Evolutionary conservation across 2,888 invertebrate genomes (phyloP).

Genomic region (Leucoptera coffeella): DNA sequence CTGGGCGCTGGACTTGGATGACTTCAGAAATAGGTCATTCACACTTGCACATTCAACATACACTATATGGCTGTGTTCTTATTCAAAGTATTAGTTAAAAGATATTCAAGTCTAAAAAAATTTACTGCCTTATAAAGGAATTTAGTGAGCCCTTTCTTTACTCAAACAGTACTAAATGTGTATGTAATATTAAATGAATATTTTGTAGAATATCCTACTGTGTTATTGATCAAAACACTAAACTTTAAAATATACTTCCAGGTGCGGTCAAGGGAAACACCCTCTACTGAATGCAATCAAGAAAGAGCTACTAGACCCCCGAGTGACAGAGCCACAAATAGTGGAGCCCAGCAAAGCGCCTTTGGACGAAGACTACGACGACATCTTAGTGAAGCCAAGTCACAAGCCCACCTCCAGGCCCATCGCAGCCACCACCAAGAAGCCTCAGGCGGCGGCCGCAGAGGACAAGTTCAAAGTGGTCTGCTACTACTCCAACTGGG

Average conservation of each 20-base stretch:
- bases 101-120: too few species aligned
- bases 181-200: conserved; percentile 3
- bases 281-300: conserved; percentile 75
- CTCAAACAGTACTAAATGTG: too few species aligned
- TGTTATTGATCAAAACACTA: too few species aligned
- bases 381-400: conserved; percentile 30
- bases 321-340: conserved; percentile 13
- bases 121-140: too few species aligned
- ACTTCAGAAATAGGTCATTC: conserved; percentile 63
- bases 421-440: conserved; percentile 15
- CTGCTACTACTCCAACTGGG: conserved; percentile 92
- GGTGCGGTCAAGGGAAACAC: conserved; percentile 74
- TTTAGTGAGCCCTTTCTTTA: too few species aligned
- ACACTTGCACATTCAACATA: too few species aligned
- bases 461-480: conserved; percentile 66
- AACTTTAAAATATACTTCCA: too few species aligned
- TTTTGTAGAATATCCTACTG: conserved; percentile 1
- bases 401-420: conserved; percentile 9
- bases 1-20: conserved; percentile 86
- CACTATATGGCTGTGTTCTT: not conserved
- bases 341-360: conserved; percentile 10
- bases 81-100: too few species aligned
- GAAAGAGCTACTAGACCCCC: conserved; percentile 55
- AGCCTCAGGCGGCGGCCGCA: conserved; percentile 10
- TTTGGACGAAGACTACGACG: conserved; percentile 22